Evolutionary conservation across 2,113 vertebrate genomes (phyloP).

Genomic region (Anser cygnoides): DNA sequence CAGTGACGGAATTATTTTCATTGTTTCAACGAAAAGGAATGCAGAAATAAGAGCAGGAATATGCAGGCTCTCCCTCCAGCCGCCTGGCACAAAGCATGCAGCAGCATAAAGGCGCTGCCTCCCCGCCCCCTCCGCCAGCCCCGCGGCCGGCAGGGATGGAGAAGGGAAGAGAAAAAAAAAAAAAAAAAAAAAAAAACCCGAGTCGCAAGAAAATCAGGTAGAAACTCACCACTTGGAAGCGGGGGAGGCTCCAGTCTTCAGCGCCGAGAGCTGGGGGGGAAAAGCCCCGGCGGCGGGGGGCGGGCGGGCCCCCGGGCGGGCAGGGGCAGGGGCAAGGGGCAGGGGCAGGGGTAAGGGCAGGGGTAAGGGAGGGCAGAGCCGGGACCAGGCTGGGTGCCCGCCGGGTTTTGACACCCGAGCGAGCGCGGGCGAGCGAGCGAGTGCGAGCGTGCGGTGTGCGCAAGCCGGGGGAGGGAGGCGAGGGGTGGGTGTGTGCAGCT

Average conservation of each 20-base stretch:
- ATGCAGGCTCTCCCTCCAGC: slow-evolving; percentile 44
- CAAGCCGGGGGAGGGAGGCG: slow-evolving; percentile 31
- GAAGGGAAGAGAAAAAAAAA: background rate
- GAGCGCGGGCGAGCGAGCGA: background rate
- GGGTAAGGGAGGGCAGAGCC: background rate
- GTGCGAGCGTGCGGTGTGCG: background rate
- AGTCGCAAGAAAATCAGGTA: slow-evolving; percentile 42
- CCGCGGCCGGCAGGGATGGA: slow-evolving; percentile 40
- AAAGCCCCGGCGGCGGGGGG: slow-evolving; percentile 3
- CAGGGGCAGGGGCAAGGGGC: background rate
- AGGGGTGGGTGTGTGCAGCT: slow-evolving; percentile 5
- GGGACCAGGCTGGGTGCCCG: slow-evolving; percentile 32
- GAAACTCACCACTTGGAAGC: slow-evolving; percentile 77
- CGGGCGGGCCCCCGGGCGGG: background rate
- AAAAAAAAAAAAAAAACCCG: background rate
- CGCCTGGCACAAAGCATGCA: slow-evolving; percentile 63
- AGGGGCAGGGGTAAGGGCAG: too few species aligned
- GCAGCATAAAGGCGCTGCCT: slow-evolving; percentile 53
- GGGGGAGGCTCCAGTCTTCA: slow-evolving; percentile 63
- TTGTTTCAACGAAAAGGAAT: slow-evolving; percentile 56
- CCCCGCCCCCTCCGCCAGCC: slow-evolving; percentile 57
- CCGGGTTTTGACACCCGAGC: slow-evolving; percentile 28
- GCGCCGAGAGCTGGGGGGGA: slow-evolving; percentile 21
- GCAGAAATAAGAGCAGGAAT: slow-evolving; percentile 42
- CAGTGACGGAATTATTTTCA: slow-evolving; percentile 68